Evolutionary conservation across 2,113 vertebrate species (phyloP), one percentile per base, ranked within the genome.

Genomic region (Oryzias curvinotus): DNA sequence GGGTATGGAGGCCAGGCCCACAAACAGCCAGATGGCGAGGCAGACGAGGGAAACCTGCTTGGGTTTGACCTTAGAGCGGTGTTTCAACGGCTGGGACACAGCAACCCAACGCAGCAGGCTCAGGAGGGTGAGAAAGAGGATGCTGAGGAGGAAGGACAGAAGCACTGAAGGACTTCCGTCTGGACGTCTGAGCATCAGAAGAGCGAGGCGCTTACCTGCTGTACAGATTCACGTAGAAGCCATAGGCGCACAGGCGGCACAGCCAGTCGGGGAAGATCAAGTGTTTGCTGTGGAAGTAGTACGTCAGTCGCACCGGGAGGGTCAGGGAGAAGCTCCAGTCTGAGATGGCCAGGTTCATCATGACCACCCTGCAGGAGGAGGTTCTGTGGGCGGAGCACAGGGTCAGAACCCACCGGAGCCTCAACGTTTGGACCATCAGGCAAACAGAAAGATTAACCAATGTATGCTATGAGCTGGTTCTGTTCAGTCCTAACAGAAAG

Each of bases 141-240:
- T 85, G 57, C 91, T 86, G 63, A 42, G 14, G 25, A 42, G 17
- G 12, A 47, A 65, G 60, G 51, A 5, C 8, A 26, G 13, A 44
- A 13, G n/a, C 18, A 50, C 26, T 30, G 41, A 26, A n/a, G 0
- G 7, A 0, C 42, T 30, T 36, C 36, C 10, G 36, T 36, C 36
- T 10, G 36, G 36, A 10, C 36, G 1, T 36, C 8, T 10, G 36
- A 36, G 26, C 8, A 36, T 36, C 36, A 36, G 36, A 36, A 10
- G 36, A 36, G 36, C 36, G 36, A 1, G 36, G 8, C 10, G 10
- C 36, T 36, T 10, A 36, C 85, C 85, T 92, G 42, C 86, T 87
- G 78, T 92, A 92, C 41, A 91, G 85, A 68, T 92, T 91, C 15
- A 91, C 15, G 41, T 92, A 91, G 71, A 92, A 92, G 53, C 80